Evolutionary conservation across 2,888 invertebrate species (phyloP).

Genomic region (Brachynemurus nebulosus): DNA sequence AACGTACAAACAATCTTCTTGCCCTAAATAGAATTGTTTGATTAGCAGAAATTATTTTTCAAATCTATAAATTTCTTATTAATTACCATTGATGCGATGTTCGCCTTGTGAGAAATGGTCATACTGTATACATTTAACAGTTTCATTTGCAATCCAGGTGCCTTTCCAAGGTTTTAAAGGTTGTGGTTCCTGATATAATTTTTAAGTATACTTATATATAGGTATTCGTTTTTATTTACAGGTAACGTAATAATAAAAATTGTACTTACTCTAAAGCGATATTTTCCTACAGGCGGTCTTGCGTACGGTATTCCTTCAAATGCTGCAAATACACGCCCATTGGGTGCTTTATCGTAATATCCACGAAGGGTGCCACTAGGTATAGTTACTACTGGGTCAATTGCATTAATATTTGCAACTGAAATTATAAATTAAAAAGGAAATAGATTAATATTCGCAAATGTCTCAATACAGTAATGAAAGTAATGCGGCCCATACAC

Average conservation of each 20-base stretch:
- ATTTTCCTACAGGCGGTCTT: constrained; percentile 45
- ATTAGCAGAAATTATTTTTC: not conserved
- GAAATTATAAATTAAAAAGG: no score
- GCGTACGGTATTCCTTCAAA: constrained; percentile 56
- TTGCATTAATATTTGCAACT: no score
- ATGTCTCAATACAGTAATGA: no score
- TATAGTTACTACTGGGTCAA: constrained; percentile 4
- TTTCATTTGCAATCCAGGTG: constrained; percentile 48
- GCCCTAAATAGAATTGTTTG: constrained; percentile 7
- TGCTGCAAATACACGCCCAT: constrained; percentile 34
- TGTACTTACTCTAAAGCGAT: constrained; percentile 39
- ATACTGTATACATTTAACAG: constrained; percentile 29
- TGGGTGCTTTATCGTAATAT: constrained; percentile 3
- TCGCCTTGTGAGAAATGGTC: constrained; percentile 14
- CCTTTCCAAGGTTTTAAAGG: constrained; percentile 46
- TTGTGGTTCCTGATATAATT: constrained; percentile 35
- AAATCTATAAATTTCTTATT: not conserved
- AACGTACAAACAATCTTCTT: constrained; percentile 17
- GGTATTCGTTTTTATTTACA: not conserved
- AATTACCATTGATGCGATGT: not conserved
- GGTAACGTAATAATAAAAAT: not conserved
- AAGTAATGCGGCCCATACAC: no score
- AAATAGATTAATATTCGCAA: no score
- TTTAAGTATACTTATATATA: not conserved
- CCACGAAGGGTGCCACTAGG: constrained; percentile 6